Base-by-base conservation (phyloP, 2,888 invertebrate genomes). In the Hedya salicella region DNA sequence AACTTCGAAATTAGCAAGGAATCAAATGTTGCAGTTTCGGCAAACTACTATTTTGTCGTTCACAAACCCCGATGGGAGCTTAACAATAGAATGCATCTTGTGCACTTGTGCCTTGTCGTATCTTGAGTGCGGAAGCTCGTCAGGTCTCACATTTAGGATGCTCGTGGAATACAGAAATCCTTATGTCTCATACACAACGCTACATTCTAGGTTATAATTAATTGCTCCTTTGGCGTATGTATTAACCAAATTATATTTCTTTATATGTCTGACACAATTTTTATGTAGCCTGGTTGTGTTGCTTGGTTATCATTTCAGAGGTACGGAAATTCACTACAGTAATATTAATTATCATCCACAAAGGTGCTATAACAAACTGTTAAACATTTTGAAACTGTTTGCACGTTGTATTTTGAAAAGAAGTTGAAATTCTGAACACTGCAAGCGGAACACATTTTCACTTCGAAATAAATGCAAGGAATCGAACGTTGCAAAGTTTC, bases 51-150 rank as follows among this genome's bases (percentile, higher is more conserved):
- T 66, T 61, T 66, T 68, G 56, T 54, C 60, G 52, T 49, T 69
- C 62, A 49, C 73, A 73, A 74, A 72, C 76, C 69, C 67, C 74
- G 69, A 70, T 64, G 70, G 72, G 70, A 74, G 73, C 71, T 77
- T 73, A 74, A 80, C 80, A 76, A 75, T 77, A 74, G 72, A 72
- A 72, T 78, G 80, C 78, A 76, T 78, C 78, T 80, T 76, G 78
- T 76, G 76, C 25, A 6, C 25, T 25, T 25, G 25, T 69, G 36
- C 48, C 32, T 25, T 32, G 65, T 36, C 80, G 78, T 73, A 78
- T 78, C 78, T 78, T 81, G 80, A 83, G 82, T 83, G 83, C 81
- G 78, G 75, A 79, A 74, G 75, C 77, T 78, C 75, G 83, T 82
- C 78, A 75, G 80, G 79, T 77, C 73, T 77, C 73, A 77, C 76